A percentile compares a stretch with the other conserved stretches of the same genome.
phyloP scores from a whole-genome alignment of 2,113 vertebrate genomes.

The Actenoides hombroni region DNA sequence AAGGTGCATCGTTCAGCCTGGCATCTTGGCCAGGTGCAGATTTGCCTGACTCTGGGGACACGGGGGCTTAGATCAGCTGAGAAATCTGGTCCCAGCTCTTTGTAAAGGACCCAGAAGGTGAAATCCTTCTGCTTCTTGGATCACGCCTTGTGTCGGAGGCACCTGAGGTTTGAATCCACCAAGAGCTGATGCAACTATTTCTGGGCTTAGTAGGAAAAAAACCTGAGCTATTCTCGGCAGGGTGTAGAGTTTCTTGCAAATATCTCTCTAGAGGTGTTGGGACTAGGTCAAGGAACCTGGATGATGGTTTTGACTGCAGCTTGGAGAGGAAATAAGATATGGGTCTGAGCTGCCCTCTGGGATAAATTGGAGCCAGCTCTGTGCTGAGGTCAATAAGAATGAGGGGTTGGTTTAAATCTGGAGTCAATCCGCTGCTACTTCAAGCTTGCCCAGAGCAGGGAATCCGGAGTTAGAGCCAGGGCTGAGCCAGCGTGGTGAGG shows the following conservation, averaged over 20 bases:
- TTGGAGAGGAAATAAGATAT: neutral
- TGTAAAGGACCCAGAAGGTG: neutral
- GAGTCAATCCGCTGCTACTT: neutral
- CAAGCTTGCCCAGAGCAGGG: neutral
- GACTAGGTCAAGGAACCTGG: conserved; percentile 36
- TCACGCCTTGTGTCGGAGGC: neutral
- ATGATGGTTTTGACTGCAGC: neutral
- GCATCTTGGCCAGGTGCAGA: neutral
- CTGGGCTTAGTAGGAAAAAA: conserved; percentile 11
- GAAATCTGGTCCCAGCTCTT: neutral
- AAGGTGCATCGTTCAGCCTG: rapidly evolving
- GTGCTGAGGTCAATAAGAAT: neutral
- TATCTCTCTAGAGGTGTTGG: neutral
- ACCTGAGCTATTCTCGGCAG: conserved; percentile 1
- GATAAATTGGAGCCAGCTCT: rapidly evolving
- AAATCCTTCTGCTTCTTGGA: neutral
- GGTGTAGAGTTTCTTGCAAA: neutral
- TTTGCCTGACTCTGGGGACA: rapidly evolving
- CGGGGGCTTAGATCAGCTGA: neutral
- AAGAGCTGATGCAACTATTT: conserved; percentile 58
- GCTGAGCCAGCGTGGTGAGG: neutral
- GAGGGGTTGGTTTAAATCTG: neutral
- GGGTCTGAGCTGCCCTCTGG: neutral
- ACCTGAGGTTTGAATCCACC: neutral
- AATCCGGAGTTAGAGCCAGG: neutral